Evolutionary conservation across 2,888 invertebrate genomes (phyloP), one percentile per base, ranked within the genome.

Genomic region (Drosophila quasianomalipes): DNA sequence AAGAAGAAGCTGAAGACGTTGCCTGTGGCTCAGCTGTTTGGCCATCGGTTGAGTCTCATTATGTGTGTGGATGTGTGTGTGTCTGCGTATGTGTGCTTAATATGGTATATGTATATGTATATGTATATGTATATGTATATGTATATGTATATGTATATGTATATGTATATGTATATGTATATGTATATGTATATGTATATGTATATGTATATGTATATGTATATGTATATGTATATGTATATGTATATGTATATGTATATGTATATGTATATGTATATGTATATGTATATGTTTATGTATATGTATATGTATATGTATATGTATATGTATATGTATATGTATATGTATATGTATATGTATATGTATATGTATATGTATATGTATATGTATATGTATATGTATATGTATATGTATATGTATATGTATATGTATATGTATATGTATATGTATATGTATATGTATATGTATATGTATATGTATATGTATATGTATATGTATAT

Each of bases 11-110:
- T 57, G 57, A 70, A 69, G 57, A 61, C 63, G 61, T 76, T 77
- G 81, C 81, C 79, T 62, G 65, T 74, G 78, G 78, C 81, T 81
- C 83, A 83, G 84, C 84, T 83, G 84, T 82, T 82, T 81, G 78
- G 62, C 63, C 73, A 76, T 65, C 69, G 73, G 61, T 47, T 76
- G 49, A 28, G 61, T 61, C 44, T 57, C 52, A 39, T 49, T 49
- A 26, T 22, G 16, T 35, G 9, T 52, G 22, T 44, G 6, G 28
- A 16, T 80, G n/a, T 57, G 22, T 22, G 22, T 22, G 22, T 22
- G 22, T 22, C 22, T 22, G 22, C 22, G 22, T 22, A 22, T 22
- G 22, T 22, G 22, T 22, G 22, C 22, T 22, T 22, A 22, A 22
- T 22, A 22, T 22, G 65, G 54, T 49, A 77, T 79, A 79, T 53